Evolutionary conservation across 1,140 invertebrate genomes (phyloP), one percentile per base, ranked within the genome.

Genomic region (Spodoptera litura): DNA sequence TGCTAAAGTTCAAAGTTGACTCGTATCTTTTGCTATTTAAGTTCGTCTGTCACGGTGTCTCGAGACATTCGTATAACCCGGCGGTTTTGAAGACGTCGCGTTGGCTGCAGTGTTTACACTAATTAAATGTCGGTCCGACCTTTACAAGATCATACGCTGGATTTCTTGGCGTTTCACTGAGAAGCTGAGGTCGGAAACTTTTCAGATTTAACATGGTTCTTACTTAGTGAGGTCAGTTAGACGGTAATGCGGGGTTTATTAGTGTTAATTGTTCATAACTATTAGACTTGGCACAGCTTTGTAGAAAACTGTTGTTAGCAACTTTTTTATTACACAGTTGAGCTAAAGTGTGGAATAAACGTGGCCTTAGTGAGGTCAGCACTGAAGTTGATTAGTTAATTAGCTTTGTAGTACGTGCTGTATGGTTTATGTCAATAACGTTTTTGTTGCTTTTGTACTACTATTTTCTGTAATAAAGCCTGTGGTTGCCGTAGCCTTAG

Each of bases 21-120:
- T 58, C 10, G 5, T 8, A 51, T 4, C 4, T 52, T n/a, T 64
- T 13, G n/a, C 25, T 11, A n/a, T 75, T 62, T 52, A 75, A 35
- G 71, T 61, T 52, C 38, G 44, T 53, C 58, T 52, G 27, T 31
- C 4, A 27, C 58, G 56, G 31, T 75, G 59, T 75, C 73, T 75
- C 73, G 49, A 62, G 59, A 64, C 73, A 75, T 75, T 59, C 58
- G 27, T 62, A 75, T 75, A 75, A 75, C 58, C 73, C 59, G 49
- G 58, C 51, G 73, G 73, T 62, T 75, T 75, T 75, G 59, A 59
- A n/a, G 59, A 75, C 58, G 73, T 75, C 44, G 73, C 56, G 52
- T 62, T 62, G 53, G 73, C 25, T 35, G 53, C 73, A 52, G 35
- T 74, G 71, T 61, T 51, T 75, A 75, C 59, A 75, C 73, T 75